These are phyloP conservation scores for Chrysocyon brachyurus DNA, from an alignment of 2,797 vertebrate genomes.

Conservation along the genomic window DNA sequence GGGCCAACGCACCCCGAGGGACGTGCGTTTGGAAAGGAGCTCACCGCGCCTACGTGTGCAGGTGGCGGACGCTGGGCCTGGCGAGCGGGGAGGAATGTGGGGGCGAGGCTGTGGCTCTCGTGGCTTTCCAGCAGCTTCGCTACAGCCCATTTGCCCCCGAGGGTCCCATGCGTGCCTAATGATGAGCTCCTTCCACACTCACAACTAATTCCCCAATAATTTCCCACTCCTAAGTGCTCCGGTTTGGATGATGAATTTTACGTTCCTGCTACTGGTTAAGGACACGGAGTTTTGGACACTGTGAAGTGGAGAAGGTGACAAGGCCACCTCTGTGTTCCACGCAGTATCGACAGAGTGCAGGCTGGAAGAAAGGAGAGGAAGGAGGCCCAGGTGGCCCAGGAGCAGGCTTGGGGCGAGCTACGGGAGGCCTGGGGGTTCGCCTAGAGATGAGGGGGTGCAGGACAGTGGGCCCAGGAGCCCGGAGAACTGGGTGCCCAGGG, in stretches of 20 bases:
- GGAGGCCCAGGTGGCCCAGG: neutral
- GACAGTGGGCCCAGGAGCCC: no score
- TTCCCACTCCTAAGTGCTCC: neutral
- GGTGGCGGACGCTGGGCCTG: rapidly evolving
- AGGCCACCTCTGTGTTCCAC: rapidly evolving
- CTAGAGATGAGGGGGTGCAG: neutral
- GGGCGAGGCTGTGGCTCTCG: neutral
- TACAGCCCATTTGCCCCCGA: no score
- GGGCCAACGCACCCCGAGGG: rapidly evolving
- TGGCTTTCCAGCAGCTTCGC: neutral
- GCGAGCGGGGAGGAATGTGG: rapidly evolving
- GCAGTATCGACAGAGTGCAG: rapidly evolving
- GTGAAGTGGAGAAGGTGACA: no score
- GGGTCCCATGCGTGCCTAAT: rapidly evolving
- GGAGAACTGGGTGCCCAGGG: no score
- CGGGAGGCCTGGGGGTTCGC: rapidly evolving
- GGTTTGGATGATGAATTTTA: neutral
- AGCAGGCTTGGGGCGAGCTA: neutral
- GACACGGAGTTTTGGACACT: neutral
- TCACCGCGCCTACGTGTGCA: rapidly evolving
- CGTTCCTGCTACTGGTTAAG: rapidly evolving
- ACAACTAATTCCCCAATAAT: neutral
- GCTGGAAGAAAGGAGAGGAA: neutral
- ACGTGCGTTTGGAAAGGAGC: rapidly evolving
- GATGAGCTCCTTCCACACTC: no score